These are phyloP conservation scores for Acronicta alni DNA, from an alignment of 2,888 invertebrate genomes.

Conservation along the genomic window DNA sequence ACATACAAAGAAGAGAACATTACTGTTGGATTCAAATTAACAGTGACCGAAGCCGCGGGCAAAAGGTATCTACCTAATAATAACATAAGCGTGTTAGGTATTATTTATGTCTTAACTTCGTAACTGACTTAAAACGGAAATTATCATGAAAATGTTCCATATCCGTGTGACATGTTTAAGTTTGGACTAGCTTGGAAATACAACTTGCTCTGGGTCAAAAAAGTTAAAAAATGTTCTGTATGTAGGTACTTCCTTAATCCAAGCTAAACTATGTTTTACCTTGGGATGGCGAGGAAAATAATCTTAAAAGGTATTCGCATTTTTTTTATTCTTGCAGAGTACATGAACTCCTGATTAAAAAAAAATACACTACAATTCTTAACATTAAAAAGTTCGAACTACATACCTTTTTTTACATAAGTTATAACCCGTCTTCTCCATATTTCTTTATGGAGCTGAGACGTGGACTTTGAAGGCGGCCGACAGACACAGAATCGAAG, in stretches of 20 bases:
- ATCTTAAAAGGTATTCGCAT: background rate
- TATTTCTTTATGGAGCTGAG: no score
- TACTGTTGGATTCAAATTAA: no score
- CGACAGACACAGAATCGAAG: no score
- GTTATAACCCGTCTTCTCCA: no score
- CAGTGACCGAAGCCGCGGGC: no score
- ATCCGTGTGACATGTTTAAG: constrained; percentile 21
- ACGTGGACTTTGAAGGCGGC: no score
- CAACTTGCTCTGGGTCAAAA: constrained; percentile 28
- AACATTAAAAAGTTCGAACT: no score
- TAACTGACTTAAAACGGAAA: constrained; percentile 28
- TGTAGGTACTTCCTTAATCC: constrained; percentile 2
- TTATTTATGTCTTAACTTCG: constrained; percentile 13
- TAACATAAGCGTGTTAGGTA: background rate
- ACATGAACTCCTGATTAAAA: no score
- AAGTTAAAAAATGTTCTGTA: constrained; percentile 31
- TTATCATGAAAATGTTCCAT: constrained; percentile 19
- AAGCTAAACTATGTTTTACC: constrained; percentile 26
- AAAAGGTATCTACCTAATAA: no score
- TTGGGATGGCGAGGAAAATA: constrained; percentile 18
- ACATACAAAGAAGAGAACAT: no score
- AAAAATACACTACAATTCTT: no score
- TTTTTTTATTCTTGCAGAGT: background rate
- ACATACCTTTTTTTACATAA: no score
- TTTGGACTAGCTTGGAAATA: constrained; percentile 24